A percentile compares a stretch with the other conserved stretches of the same genome.
Conservation (phyloP, 2,113 vertebrate genomes). For the Hippocampus guttulatus region DNA sequence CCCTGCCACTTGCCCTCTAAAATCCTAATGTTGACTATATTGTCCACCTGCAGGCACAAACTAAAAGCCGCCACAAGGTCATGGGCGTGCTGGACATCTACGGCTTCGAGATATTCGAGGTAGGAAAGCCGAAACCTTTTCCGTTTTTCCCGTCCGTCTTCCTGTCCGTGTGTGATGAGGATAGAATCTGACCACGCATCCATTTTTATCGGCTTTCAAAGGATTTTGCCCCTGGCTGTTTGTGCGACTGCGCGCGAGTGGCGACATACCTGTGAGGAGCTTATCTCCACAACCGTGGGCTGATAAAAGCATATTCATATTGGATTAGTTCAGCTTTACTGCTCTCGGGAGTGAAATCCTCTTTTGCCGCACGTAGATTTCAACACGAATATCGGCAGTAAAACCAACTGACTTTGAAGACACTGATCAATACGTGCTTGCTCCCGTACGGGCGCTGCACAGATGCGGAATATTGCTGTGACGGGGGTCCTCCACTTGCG, state of each 20-base stretch:
- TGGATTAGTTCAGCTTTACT: slow-evolving; percentile 46
- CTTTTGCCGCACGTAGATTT: slow-evolving; percentile 11
- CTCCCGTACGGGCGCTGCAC: background rate
- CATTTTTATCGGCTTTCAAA: slow-evolving; percentile 17
- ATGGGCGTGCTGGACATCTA: slow-evolving; percentile 99
- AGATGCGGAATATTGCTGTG: background rate
- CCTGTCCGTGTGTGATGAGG: slow-evolving; percentile 3
- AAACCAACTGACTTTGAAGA: background rate
- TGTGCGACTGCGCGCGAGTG: slow-evolving; percentile 4
- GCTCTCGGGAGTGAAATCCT: slow-evolving; percentile 11
- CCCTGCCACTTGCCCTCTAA: background rate
- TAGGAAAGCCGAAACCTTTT: slow-evolving; percentile 58
- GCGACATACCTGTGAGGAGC: slow-evolving; percentile 28
- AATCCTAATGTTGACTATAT: slow-evolving; percentile 3
- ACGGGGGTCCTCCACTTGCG: background rate
- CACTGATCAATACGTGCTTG: background rate
- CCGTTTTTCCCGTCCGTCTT: background rate
- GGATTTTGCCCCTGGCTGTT: slow-evolving; percentile 21
- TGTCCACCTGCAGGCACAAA: slow-evolving; percentile 79
- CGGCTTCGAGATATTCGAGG: slow-evolving; percentile 99
- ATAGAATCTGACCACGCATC: slow-evolving; percentile 15
- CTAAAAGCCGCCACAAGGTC: slow-evolving; percentile 93
- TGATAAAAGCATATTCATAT: slow-evolving; percentile 37
- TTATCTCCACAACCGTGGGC: slow-evolving; percentile 20
- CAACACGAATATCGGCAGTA: background rate